phyloP scores from a whole-genome alignment of 2,797 vertebrate genomes.

The Clamator glandarius region DNA sequence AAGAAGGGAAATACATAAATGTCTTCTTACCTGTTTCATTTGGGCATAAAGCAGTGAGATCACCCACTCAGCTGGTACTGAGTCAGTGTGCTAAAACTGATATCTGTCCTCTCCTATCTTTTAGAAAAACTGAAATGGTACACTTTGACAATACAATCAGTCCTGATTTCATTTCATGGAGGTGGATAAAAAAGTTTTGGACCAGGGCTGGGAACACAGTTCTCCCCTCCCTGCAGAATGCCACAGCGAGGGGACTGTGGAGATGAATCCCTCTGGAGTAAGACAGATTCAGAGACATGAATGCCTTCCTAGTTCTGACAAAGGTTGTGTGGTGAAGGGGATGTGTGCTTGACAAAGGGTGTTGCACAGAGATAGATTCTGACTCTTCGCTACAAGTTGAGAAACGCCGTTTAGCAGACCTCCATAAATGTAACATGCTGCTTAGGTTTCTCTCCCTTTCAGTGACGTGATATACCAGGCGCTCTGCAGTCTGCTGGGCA shows the following conservation, averaged over 20 bases:
- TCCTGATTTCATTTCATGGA: neutral
- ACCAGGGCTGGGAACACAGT: neutral
- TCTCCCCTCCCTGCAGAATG: neutral
- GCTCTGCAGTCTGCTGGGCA: rapidly evolving
- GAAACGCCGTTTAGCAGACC: neutral
- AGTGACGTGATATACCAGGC: neutral
- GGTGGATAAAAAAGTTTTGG: neutral
- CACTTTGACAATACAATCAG: neutral
- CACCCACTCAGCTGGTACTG: neutral
- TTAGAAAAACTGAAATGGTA: neutral
- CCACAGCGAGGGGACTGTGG: too few relatives aligned
- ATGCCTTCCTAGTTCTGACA: neutral
- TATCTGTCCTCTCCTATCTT: neutral
- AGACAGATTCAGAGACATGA: neutral
- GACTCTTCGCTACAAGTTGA: neutral
- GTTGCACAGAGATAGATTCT: neutral
- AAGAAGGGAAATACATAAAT: neutral
- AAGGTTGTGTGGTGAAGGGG: neutral
- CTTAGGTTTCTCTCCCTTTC: neutral
- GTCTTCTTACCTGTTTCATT: neutral
- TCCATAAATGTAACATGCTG: rapidly evolving
- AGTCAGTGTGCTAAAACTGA: neutral
- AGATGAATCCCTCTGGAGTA: neutral
- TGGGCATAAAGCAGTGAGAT: neutral
- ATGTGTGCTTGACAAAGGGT: neutral